Base-by-base conservation (phyloP, 1,140 invertebrate species). In the Drosophila sucinea region DNA sequence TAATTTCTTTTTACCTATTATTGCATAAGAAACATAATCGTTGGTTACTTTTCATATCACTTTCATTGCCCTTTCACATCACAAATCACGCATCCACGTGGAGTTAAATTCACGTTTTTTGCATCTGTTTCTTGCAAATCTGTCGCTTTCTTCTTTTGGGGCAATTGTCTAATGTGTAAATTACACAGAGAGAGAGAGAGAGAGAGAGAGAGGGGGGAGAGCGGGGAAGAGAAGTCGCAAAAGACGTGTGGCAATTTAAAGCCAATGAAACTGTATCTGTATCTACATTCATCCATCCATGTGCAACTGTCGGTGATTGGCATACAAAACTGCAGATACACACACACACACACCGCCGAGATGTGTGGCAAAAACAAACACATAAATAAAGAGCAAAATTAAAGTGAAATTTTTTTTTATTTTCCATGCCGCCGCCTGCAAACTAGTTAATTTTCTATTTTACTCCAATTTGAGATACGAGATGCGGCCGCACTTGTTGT, bases 401-500 rank as follows among this genome's bases (percentile, higher is more conserved):
- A 89, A 90, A 90, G 87, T 87, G 87, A 90, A 90, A 90, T 90
- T 90, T 90, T 71, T 89, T 90, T 69, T 89, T 79, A 27, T 66
- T 73, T 77, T 70, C 66, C 78, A 57, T 67, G 47, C 69, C 67
- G 47, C 69, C 67, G 70, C 67, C 57, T 79, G 71, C 73, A 90
- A 90, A 90, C 87, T 89, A 85, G 89, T 89, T 82, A 89, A 89
- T 91, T 91, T 91, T 91, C 89, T 91, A 91, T 89, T 91, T 91
- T 91, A 91, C 89, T 91, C 89, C 82, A 91, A 91, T 91, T 91
- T 90, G 64, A 81, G 84, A 51, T 51, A 51, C 65, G 17, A 25
- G 17, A 17, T 17, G 17, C 17, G 2, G 44, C 41, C 33, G 47
- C 44, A 66, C 65, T 57, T 64, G 67, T 61, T 72, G 67, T 69